A percentile compares a stretch with the other conserved stretches of the same genome.
Conservation (phyloP, 53 echinoderm and acorn worm genomes). For the Patiria pectinifera region DNA sequence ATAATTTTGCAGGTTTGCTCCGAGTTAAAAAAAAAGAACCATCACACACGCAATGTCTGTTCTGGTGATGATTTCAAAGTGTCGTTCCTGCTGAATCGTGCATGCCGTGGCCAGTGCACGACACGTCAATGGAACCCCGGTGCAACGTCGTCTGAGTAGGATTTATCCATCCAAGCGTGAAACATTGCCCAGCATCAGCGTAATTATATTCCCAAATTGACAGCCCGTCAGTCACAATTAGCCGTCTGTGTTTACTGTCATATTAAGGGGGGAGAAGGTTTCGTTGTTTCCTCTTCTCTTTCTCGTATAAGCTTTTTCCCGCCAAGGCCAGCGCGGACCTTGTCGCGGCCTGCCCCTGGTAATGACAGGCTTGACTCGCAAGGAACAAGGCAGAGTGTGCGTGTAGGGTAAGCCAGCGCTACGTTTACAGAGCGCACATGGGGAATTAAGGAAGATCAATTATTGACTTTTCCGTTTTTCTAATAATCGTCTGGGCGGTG, state of each 20-base stretch:
- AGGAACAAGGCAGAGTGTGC: background rate
- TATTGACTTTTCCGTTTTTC: constrained; percentile 47
- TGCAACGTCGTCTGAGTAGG: background rate
- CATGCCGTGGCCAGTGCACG: background rate
- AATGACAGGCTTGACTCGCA: background rate
- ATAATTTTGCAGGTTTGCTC: too few species aligned
- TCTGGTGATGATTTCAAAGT: background rate
- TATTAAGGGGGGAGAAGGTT: constrained; percentile 40
- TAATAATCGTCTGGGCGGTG: constrained; percentile 44
- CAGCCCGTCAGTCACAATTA: constrained; percentile 61
- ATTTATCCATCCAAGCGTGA: constrained; percentile 49
- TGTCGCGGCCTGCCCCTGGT: background rate
- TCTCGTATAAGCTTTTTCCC: background rate
- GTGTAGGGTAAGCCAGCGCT: background rate
- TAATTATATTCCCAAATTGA: constrained; percentile 67
- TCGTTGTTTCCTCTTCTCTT: background rate
- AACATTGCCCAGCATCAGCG: constrained; percentile 32
- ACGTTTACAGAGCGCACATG: background rate
- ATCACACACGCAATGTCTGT: too few species aligned
- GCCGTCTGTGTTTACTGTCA: constrained; percentile 59
- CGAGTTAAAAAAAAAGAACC: too few species aligned
- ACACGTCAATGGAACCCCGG: background rate
- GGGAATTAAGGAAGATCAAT: constrained; percentile 47
- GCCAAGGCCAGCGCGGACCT: constrained; percentile 29
- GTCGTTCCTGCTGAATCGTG: background rate